Conservation (phyloP, 1,140 invertebrate genomes). For the Magallana angulata region DNA sequence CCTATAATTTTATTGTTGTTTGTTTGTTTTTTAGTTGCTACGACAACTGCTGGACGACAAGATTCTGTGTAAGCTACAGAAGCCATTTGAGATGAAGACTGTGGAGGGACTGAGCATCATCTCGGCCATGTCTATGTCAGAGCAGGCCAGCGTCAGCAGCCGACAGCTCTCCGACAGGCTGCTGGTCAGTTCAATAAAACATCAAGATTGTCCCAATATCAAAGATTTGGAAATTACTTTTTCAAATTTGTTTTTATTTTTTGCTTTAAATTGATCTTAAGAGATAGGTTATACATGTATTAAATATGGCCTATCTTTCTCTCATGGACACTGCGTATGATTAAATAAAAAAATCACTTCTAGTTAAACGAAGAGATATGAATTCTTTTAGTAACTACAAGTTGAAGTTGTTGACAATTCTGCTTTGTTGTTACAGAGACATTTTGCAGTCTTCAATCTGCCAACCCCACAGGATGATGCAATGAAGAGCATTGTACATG, state of each 20-base stretch:
- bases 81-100: constrained; percentile 78
- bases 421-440: constrained; percentile 70
- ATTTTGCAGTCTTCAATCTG: constrained; percentile 78
- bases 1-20: not conserved
- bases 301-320: too few relatives aligned
- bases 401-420: not conserved
- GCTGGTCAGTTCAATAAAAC: constrained; percentile 66
- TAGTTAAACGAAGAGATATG: too few relatives aligned
- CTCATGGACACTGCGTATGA: too few relatives aligned
- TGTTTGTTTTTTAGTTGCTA: constrained; percentile 70
- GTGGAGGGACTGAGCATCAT: constrained; percentile 75
- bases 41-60: constrained; percentile 77
- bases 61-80: constrained; percentile 75
- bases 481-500: constrained; percentile 74
- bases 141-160: constrained; percentile 69
- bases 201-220: not conserved
- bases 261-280: not conserved
- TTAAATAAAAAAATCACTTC: too few relatives aligned
- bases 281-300: too few relatives aligned
- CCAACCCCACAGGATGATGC: constrained; percentile 73
- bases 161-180: constrained; percentile 72
- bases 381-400: too few relatives aligned
- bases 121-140: constrained; percentile 75
- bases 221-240: not conserved
- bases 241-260: not conserved